Base-by-base conservation (phyloP, 1,140 invertebrate genomes). In the Macrobrachium rosenbergii region DNA sequence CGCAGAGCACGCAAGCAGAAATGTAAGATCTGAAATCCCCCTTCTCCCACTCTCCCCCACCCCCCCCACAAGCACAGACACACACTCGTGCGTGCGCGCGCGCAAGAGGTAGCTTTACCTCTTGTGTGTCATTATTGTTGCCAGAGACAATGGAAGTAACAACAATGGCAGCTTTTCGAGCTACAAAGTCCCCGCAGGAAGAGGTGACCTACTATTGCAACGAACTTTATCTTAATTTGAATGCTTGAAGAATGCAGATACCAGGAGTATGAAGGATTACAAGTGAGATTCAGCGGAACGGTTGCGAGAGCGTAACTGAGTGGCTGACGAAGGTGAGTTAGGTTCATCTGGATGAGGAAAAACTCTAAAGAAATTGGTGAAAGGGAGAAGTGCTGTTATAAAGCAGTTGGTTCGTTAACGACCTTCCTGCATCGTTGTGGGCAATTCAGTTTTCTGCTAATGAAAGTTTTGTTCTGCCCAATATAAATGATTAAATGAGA, bases 21-120 rank as follows among this genome's bases (percentile, higher is more conserved):
- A 63, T n/a, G 23, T 60, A 63, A 23, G 21, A 58, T 23, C 79
- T 21, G 21, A 37, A 58, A 28, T 60, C 21, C 78, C 21, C 58
- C 16, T 59, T 63, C 78, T n/a, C 78, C 28, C 59, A 45, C 37
- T 45, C 76, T 14, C 76, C 21, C 75, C 16, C 19, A 43, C 75
- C n/a, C 2, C 12, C 75, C n/a, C 75, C 77, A 80, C 77, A 80
- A 52, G 63, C 77, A 80, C 77, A 81, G 23, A 81, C 60, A 23
- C 37, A 81, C 59, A 81, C 78, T 64, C 59, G 43, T 37, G 28
- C 60, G 16, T 60, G 43, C 59, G 64, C n/a, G 64, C 59, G 64
- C 5, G 11, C 59, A 81, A 12, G 23, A 5, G 21, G 14, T 78
- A 17, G 52, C 28, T 76, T 45, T 76, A 28, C 52, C 73, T 76